These are phyloP conservation scores for Danaus chrysippus DNA, from an alignment of 2,888 invertebrate genomes.

Conservation along the genomic window DNA sequence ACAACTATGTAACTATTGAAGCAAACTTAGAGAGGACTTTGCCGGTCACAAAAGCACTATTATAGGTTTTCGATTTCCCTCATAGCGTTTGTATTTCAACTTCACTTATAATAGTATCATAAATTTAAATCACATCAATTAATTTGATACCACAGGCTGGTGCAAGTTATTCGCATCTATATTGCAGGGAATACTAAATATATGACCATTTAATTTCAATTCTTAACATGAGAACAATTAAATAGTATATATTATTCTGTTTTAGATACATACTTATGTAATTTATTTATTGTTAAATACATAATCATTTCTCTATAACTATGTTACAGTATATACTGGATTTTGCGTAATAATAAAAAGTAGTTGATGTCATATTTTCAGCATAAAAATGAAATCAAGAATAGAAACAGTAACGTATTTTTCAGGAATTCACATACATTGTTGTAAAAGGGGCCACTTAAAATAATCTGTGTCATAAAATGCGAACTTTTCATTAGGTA, in stretches of 20 bases:
- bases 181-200: no score
- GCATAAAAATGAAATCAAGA: conserved; percentile 42
- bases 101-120: background rate
- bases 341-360: background rate
- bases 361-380: background rate
- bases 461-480: conserved; percentile 63
- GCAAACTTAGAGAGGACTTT: conserved; percentile 44
- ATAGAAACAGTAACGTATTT: conserved; percentile 61
- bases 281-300: no score
- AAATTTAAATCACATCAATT: background rate
- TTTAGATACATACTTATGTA: no score
- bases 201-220: no score
- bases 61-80: conserved; percentile 4
- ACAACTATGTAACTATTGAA: conserved; percentile 47
- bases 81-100: background rate
- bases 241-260: no score
- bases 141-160: no score
- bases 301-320: no score
- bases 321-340: no score
- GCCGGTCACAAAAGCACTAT: conserved; percentile 17
- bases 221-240: no score
- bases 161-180: no score
- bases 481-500: conserved; percentile 63
- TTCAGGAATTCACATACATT: conserved; percentile 63
- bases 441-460: conserved; percentile 63